Evolutionary conservation across 2,797 vertebrate species (phyloP), one percentile per base, ranked within the genome.

Genomic region (Microctenopoma steveboyesi): DNA sequence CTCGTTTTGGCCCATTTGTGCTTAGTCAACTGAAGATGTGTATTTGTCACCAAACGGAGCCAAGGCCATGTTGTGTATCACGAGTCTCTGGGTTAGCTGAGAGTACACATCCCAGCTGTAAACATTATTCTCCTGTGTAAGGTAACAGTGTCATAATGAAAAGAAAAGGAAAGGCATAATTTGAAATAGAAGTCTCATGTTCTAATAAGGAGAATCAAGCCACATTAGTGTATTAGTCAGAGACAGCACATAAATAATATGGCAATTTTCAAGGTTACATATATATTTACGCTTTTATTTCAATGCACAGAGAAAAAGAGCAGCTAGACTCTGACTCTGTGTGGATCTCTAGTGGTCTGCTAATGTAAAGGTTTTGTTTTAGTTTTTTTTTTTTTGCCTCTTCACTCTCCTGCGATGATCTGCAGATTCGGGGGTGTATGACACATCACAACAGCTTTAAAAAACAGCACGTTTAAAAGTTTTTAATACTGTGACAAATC

Each of bases 401-500:
- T 63, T 50, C 61, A 54, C 66, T 55, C 43, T 56, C 25, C 63
- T 49, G 54, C 60, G 56, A 28, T 71, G 78, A 79, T 52, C 52
- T 22, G 48, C 61, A 64, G 71, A 76, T 76, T 58, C 61, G 30
- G 51, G 56, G 61, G 46, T 67, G 64, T 62, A 64, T 64, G 57
- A 62, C 67, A 69, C 53, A 76, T 70, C 51, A 64, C 50, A 64
- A 65, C 39, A 50, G 64, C 74, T 69, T 72, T 68, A 75, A 83
- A 77, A 81, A 82, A 79, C 49, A 65, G 57, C 62, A 81, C 70
- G 76, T 78, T 89, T 87, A 78, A 80, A 84, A 74, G 69, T 85
- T 85, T 86, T 86, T 83, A 87, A 87, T 87, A 78, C 65, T 47
- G 60, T 77, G 86, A 87, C 87, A 85, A 88, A 91, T 92, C 83